Evolutionary conservation across 2,888 invertebrate species (phyloP), one percentile per base, ranked within the genome.

Genomic region (Xestia sexstrigata): DNA sequence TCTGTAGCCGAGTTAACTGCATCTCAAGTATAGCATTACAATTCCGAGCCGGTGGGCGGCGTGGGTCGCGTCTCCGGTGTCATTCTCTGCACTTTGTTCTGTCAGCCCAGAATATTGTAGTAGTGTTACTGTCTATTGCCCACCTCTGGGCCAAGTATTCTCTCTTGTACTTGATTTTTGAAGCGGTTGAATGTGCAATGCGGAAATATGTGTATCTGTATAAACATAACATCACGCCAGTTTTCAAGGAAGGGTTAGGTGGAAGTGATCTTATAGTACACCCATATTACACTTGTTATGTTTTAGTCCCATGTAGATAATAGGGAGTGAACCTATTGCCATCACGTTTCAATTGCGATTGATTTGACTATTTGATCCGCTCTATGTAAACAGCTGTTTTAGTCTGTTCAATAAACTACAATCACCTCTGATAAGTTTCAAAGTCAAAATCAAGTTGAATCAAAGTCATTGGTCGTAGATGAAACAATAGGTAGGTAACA

Each of bases 41-140:
- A 0, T 26, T 26, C 17, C 39, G 17, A n/a, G 7, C 13, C 39
- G 35, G 15, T 6, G 17, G 35, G 45, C 7, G 45, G 55, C 26
- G 47, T 5, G 55, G 65, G 23, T 23, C 26, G 23, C 65, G 49
- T 65, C 75, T 82, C 71, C 45, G 23, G 5, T 77, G 80, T 83
- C 78, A 76, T 49, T 76, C 84, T 62, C 55, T 86, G 74, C 81
- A 78, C 84, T 76, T 78, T 65, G 72, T 58, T 42, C 76, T n/a
- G 74, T 76, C 81, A 74, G 65, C 42, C 70, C 70, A 78, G 87
- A 85, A 86, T 86, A 80, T 45, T 73, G 3, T 47, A 80, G 63
- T 35, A 17, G 30, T 72, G 42, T 13, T 23, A n/a, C 30, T 72
- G 60, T 73, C 67, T 69, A 55, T 66, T 63, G 62, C 23, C 71